Base-by-base conservation (phyloP, 2,888 invertebrate genomes). In the Pseudococcus jackbeardsleyi region DNA sequence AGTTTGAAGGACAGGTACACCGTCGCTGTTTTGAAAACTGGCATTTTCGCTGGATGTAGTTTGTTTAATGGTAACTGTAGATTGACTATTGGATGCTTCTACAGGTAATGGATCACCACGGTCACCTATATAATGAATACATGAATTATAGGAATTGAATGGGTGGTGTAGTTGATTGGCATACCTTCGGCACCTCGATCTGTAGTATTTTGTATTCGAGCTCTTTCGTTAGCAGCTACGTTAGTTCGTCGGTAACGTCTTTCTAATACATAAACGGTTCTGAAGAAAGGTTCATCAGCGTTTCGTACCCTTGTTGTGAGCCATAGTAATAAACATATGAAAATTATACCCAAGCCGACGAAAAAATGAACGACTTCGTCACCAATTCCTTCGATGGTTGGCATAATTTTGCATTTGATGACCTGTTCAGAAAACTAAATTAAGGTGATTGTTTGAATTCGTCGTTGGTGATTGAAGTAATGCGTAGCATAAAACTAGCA, bases 301-400 rank as follows among this genome's bases (percentile, higher is more conserved):
- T 26, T 88, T 50, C 88, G 48, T 89, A 95, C 96, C 89, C 94
- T 95, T 0, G 96, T 97, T 89, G 96, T 96, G 93, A 96, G 96
- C 88, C 96, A 94, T 86, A 95, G 92, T 89, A 94, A 93, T 89
- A 94, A 93, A 90, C 93, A 91, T 22, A 95, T 90, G 22, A 92
- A 91, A 4, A 94, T 89, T 50, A 94, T 91, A 42, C 95, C 91
- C 89, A 95, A 92, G 39, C 93, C 92, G 86, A 94, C 93, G 91
- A 96, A 93, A 91, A 94, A 95, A 91, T 96, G 94, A 85, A 95
- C 94, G 89, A 97, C 96, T 93, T 96, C 96, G 92, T 96, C 96
- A 39, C 96, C 96, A 89, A 97, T 93, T 84, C 96, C 96, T 91
- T 96, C 96, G 90, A 96, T 95, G 91, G 96, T 92, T 90, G 95